A percentile compares a stretch with the other conserved stretches of the same genome.
Evolutionary conservation across 2,797 vertebrate species (phyloP).

Genomic region (Gobio occitaniae): DNA sequence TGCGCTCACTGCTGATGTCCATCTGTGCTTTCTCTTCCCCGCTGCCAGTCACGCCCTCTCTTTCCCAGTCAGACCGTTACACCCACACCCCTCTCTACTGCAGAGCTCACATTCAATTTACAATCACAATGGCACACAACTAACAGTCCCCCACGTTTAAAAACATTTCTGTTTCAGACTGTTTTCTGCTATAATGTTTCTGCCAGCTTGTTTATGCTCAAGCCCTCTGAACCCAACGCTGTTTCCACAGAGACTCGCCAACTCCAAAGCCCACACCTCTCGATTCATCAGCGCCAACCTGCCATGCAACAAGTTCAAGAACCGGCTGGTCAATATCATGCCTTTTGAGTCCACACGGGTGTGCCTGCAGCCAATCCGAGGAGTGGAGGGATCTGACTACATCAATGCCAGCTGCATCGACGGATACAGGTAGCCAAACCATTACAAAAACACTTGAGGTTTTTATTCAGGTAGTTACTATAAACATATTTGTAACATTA

Average conservation of each 20-base stretch:
- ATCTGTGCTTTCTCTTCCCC: conserved; percentile 70
- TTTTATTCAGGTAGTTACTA: not conserved
- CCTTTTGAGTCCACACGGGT: conserved; percentile 87
- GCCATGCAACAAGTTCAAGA: conserved; percentile 86
- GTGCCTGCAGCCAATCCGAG: conserved; percentile 97
- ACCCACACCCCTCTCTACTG: conserved; percentile 11
- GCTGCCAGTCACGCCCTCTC: conserved; percentile 65
- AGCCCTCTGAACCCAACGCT: conserved; percentile 41
- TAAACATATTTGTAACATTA: not conserved
- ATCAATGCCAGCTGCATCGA: conserved; percentile 99
- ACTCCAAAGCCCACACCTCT: conserved; percentile 98
- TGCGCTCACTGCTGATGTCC: conserved; percentile 68
- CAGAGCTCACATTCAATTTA: conserved; percentile 18
- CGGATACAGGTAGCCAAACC: conserved; percentile 87
- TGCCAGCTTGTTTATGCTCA: conserved; percentile 36
- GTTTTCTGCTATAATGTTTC: conserved; percentile 2
- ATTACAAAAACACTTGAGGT: not conserved
- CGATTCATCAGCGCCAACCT: conserved; percentile 95
- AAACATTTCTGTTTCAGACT: not conserved
- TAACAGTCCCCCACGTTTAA: not conserved
- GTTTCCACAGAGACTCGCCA: conserved; percentile 88
- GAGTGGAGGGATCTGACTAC: conserved; percentile 97
- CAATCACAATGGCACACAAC: conserved; percentile 8
- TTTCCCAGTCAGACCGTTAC: conserved; percentile 53
- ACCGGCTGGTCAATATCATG: conserved; percentile 86